A percentile compares a stretch with the other conserved stretches of the same genome.
phyloP scores from a whole-genome alignment of 2,113 vertebrate genomes.

The Microcebus tavaratra region DNA sequence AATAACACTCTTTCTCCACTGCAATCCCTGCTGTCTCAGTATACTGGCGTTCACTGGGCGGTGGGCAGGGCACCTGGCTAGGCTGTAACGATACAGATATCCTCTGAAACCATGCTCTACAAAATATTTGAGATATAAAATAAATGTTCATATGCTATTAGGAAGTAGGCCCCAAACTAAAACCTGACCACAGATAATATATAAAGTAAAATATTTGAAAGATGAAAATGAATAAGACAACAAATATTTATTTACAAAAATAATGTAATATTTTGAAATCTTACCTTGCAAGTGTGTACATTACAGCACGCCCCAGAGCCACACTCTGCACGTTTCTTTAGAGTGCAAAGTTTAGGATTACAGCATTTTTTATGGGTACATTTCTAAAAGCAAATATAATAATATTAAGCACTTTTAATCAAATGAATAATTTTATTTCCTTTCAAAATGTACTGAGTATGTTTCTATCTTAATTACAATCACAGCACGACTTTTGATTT shows the following conservation, averaged over 20 bases:
- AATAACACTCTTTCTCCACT: too few relatives aligned
- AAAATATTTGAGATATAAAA: background rate
- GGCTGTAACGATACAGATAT: background rate
- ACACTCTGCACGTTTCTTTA: constrained; percentile 84
- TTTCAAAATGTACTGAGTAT: background rate
- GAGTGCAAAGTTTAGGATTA: constrained; percentile 82
- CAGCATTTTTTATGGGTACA: constrained; percentile 90
- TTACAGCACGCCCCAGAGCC: constrained; percentile 89
- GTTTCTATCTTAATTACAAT: background rate
- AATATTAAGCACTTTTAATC: background rate
- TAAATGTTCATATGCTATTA: background rate
- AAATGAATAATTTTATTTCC: background rate
- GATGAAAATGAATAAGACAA: background rate
- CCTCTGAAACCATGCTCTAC: background rate
- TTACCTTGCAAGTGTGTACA: constrained; percentile 84
- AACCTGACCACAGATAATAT: background rate
- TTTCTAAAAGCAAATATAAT: constrained; percentile 79
- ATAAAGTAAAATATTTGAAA: background rate
- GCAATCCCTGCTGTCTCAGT: too few relatives aligned
- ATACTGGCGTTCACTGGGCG: too few relatives aligned
- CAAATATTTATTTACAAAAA: background rate
- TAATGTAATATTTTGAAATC: background rate
- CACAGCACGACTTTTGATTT: background rate
- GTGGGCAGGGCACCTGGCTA: too few relatives aligned
- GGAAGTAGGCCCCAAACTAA: background rate